Evolutionary conservation across 2,888 invertebrate genomes (phyloP).

Genomic region (Platycheirus albimanus): DNA sequence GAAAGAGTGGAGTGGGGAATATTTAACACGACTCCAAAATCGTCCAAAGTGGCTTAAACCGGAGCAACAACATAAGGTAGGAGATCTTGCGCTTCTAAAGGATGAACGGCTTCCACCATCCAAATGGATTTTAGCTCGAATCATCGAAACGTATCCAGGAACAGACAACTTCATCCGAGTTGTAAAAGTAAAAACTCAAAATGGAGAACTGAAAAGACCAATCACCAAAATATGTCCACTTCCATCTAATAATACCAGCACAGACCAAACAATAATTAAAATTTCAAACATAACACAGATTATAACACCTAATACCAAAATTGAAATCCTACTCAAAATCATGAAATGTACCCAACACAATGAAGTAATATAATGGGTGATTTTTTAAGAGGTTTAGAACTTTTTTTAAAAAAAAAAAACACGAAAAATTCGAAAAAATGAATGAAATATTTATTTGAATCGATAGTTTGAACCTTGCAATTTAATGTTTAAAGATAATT

Average conservation of each 20-base stretch:
- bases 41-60: conserved; percentile 34
- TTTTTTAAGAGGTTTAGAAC: too few species aligned
- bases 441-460: too few species aligned
- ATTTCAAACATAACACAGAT: too few species aligned
- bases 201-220: not conserved
- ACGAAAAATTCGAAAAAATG: too few species aligned
- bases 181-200: not conserved
- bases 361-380: too few species aligned
- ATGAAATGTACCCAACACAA: too few species aligned
- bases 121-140: not conserved
- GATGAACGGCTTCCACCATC: conserved; percentile 12
- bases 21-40: conserved; percentile 1
- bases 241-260: too few species aligned
- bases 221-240: too few species aligned
- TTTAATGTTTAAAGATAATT: too few species aligned
- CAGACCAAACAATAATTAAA: too few species aligned
- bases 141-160: not conserved
- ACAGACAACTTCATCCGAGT: not conserved
- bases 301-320: not conserved
- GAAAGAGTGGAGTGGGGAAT: conserved; percentile 1
- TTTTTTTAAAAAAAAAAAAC: too few species aligned
- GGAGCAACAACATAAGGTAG: conserved; percentile 10
- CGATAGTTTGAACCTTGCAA: too few species aligned
- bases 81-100: conserved; percentile 5
- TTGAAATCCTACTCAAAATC: not conserved